Base-by-base conservation (phyloP, 2,113 vertebrate species). In the Turnix velox region DNA sequence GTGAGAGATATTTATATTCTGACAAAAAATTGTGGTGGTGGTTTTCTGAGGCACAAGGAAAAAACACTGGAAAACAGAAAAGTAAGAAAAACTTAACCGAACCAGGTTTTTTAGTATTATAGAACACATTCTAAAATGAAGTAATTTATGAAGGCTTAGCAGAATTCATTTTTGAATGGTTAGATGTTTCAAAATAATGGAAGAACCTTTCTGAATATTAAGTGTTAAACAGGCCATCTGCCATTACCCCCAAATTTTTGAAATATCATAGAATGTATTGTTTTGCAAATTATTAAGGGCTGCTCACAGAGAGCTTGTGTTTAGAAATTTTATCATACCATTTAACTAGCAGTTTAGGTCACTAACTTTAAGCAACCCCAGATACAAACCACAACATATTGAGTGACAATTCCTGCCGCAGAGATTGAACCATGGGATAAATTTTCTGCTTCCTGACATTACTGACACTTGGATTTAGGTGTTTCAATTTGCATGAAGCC, bases 161-260 rank as follows among this genome's bases (percentile, higher is more conserved):
- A 37, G 23, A 2, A 0, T 28, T 27, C 2, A 10, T n/a, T 80
- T 12, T 7, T n/a, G 31, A 57, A 71, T 37, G 4, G 4, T 6
- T 57, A 62, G 6, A 6, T 30, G 27, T 66, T 86, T 59, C 17
- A 11, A 48, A 2, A 49, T 11, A 84, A 71, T 4, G 42, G 7
- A 76, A 90, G 73, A 71, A 15, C 42, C 4, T 35, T 81, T 63
- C 45, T 31, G 69, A 80, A 42, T 19, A 28, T 48, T 39, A 19
- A 55, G 7, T 31, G 22, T 73, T 57, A 62, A 18, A 5, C 15
- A 66, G 25, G 31, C 1, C 5, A 73, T 45, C 12, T 76, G 31
- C 12, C 7, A 17, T 55, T 73, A 42, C 2, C 2, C 2, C 5
- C 18, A 77, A 66, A 51, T 4, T 57, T 12, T 73, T 68, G 3